These are phyloP conservation scores for Saccopteryx leptura DNA, from an alignment of 2,113 vertebrate species.

Conservation along the genomic window DNA sequence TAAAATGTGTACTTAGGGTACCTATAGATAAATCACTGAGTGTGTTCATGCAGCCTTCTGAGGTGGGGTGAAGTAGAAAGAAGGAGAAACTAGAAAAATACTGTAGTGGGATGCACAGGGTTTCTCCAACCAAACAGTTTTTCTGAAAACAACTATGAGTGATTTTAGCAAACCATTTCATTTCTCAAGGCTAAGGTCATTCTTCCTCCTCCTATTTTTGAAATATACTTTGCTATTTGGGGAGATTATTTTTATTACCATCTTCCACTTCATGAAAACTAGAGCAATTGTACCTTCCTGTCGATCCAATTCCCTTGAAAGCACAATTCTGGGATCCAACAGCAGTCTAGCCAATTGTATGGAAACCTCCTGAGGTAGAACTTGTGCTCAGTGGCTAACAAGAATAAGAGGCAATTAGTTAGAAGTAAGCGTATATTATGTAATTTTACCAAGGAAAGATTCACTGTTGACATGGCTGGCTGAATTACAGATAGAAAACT, in stretches of 20 bases:
- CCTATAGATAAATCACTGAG: background rate
- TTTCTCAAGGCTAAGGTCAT: slow-evolving; percentile 44
- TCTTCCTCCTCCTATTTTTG: slow-evolving; percentile 38
- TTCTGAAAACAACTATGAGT: slow-evolving; percentile 6
- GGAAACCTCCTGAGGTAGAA: slow-evolving; percentile 37
- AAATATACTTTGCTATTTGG: slow-evolving; percentile 55
- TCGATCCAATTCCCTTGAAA: slow-evolving; percentile 67
- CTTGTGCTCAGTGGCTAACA: slow-evolving; percentile 59
- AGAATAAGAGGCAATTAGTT: slow-evolving; percentile 71
- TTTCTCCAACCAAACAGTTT: background rate
- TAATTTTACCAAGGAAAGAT: slow-evolving; percentile 63
- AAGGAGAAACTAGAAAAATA: background rate
- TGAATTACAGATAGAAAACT: slow-evolving; percentile 61
- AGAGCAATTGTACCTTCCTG: slow-evolving; percentile 55
- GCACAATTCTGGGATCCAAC: slow-evolving; percentile 58
- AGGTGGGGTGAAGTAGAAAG: background rate
- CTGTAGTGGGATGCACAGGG: background rate
- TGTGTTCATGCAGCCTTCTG: background rate
- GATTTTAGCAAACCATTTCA: slow-evolving; percentile 28
- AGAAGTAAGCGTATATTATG: slow-evolving; percentile 68
- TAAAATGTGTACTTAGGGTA: background rate
- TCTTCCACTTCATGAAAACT: slow-evolving; percentile 75
- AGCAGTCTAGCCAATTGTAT: slow-evolving; percentile 53
- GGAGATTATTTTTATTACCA: slow-evolving; percentile 52
- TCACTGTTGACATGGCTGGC: background rate